Conservation (phyloP, 2,113 vertebrate species). For the Hippocampus abdominalis region DNA sequence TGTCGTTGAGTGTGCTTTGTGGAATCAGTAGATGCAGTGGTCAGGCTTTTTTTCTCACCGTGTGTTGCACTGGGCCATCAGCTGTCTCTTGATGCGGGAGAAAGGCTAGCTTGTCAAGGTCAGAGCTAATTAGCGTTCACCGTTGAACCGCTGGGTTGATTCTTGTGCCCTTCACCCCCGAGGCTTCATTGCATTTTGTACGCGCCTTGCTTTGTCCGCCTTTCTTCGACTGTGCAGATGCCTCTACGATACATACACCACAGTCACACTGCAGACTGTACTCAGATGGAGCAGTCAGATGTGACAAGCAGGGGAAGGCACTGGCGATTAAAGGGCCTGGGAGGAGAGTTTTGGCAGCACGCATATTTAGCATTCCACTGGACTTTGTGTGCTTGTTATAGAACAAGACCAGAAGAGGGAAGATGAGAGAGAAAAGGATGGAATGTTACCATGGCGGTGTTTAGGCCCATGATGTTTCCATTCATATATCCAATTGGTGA, state of each 20-base stretch:
- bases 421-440: constrained; percentile 41
- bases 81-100: constrained; percentile 50
- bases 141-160: constrained; percentile 54
- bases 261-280: constrained; percentile 38
- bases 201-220: constrained; percentile 24
- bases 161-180: constrained; percentile 57
- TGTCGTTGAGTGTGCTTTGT: not conserved
- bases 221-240: constrained; percentile 35
- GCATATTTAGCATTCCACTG: constrained; percentile 54
- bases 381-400: constrained; percentile 70
- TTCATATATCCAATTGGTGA: too few species aligned
- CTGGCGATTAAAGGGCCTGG: constrained; percentile 23
- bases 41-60: constrained; percentile 47
- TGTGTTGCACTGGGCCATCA: constrained; percentile 53
- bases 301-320: constrained; percentile 42
- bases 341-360: constrained; percentile 29
- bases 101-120: constrained; percentile 66
- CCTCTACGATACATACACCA: constrained; percentile 40
- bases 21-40: constrained; percentile 46
- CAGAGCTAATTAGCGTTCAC: constrained; percentile 68
- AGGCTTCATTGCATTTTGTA: constrained; percentile 46
- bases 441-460: constrained; percentile 16
- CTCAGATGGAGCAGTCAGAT: constrained; percentile 48
- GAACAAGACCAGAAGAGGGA: constrained; percentile 59
- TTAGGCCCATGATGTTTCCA: too few species aligned